Evolutionary conservation across 1,140 invertebrate species (phyloP), one percentile per base, ranked within the genome.

Genomic region (Drosophila sp.): DNA sequence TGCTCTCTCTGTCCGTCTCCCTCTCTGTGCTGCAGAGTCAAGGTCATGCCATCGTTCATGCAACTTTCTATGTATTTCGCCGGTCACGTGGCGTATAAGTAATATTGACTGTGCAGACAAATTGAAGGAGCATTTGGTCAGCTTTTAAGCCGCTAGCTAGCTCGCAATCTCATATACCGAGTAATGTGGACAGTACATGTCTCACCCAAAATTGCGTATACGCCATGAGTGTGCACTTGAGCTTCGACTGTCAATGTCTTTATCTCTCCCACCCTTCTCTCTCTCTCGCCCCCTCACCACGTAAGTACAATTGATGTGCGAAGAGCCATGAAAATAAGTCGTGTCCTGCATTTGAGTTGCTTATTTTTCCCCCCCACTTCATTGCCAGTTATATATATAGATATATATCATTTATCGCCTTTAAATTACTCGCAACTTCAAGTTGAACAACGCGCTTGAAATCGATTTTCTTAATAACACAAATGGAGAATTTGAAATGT

Each of bases 71-170:
- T n/a, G n/a, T n/a, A 38, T 38, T 27, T n/a, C 27, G 57, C 43
- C 9, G 62, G 63, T 66, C 70, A 72, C 63, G 54, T 72, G 54
- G 46, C 70, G 63, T 72, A 72, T 72, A 58, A 54, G 63, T 32
- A 40, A 72, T 54, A 46, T 67, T 46, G 54, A 59, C 48, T 54
- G 54, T 46, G 46, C 46, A 51, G 43, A 58, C 53, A 56, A 54
- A 56, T 36, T 45, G 32, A 36, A 43, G 41, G 21, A 43, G 41
- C 41, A 18, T 64, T 50, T 45, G 43, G 29, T 48, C 25, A 40
- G 56, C 43, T 59, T 16, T 50, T 67, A 41, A 48, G 45, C 34
- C 32, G 18, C 46, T 5, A n/a, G 46, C 21, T 40, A n/a, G n/a
- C n/a, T n/a, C n/a, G n/a, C 36, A 57, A 56, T n/a, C 56, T 45